A percentile compares a stretch with the other conserved stretches of the same genome.
These are phyloP conservation scores for Vulpes vulpes DNA, from an alignment of 2,113 vertebrate genomes.

Conservation along the genomic window DNA sequence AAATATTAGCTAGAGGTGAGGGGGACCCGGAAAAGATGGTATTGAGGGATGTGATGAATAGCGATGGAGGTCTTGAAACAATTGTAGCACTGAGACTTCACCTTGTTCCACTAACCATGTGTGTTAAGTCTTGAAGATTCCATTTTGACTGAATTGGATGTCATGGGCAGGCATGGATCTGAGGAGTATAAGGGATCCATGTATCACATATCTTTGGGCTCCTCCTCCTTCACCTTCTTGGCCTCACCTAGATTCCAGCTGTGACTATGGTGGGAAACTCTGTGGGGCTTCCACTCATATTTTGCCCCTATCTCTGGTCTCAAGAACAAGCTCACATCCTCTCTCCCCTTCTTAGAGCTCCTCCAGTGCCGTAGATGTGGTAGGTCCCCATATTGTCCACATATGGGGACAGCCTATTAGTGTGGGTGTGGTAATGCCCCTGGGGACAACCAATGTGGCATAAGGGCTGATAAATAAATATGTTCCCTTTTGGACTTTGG, in stretches of 20 bases:
- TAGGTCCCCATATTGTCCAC: background rate
- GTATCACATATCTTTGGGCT: background rate
- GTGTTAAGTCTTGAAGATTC: background rate
- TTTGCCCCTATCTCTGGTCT: background rate
- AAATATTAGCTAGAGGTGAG: background rate
- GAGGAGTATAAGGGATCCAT: background rate
- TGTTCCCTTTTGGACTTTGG: background rate
- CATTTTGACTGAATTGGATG: background rate
- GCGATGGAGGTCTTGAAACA: background rate
- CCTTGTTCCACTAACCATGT: background rate
- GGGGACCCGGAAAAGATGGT: background rate
- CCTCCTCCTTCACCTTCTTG: background rate
- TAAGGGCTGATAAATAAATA: background rate
- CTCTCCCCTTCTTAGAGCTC: background rate
- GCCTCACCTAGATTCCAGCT: background rate
- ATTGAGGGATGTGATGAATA: background rate
- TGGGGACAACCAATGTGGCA: fast-evolving
- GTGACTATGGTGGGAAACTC: background rate
- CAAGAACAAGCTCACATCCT: background rate
- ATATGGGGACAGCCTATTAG: background rate
- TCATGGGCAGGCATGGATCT: background rate
- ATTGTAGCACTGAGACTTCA: fast-evolving
- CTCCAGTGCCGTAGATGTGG: no score
- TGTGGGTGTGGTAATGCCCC: fast-evolving
- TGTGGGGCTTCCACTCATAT: background rate